Evolutionary conservation across 2,797 vertebrate species (phyloP), one percentile per base, ranked within the genome.

Genomic region (Anguilla pacifica): DNA sequence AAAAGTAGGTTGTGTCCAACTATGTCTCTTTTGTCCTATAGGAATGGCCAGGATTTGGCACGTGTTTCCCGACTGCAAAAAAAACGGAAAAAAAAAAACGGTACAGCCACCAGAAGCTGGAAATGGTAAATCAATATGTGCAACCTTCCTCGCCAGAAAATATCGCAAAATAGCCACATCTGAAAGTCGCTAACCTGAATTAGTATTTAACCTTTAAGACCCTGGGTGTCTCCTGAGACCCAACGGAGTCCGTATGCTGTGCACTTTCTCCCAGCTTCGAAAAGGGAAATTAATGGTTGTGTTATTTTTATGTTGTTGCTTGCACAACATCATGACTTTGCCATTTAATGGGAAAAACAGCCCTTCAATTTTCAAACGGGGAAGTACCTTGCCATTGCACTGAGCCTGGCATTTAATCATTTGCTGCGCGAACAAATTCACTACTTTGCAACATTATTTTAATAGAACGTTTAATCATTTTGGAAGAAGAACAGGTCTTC

Each of bases 51-150:
- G 67, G 10, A 19, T 43, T 31, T 39, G 51, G 64, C 64, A 35
- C 86, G 35, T 6, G 31, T 17, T 59, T 77, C 59, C 59, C 51
- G 28, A 55, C 67, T 59, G 49, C 4, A 43, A 35, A 35, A 46
- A 46, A 35, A 46, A 46, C n/a, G 5, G 5, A 46, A 43, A 43
- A 43, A 43, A 43, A 86, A 61, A 86, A 87, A 72, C 35, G 84
- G 28, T 77, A 11, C 5, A 87, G 77, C 61, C 53, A 88, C 53
- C 87, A 67, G 83, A 77, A 31, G 15, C 82, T 67, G 61, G 59
- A 90, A 91, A 89, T 87, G 86, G 81, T 81, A 87, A 89, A 92
- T 92, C 90, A 89, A 90, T 88, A 88, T 9, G 83, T 2, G 35
- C 59, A 89, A 79, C 88, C 88, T 89, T 83, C 85, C 53, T 59